Conservation (phyloP, 64 coral and sea anemone genomes). For the Orbicella faveolata region DNA sequence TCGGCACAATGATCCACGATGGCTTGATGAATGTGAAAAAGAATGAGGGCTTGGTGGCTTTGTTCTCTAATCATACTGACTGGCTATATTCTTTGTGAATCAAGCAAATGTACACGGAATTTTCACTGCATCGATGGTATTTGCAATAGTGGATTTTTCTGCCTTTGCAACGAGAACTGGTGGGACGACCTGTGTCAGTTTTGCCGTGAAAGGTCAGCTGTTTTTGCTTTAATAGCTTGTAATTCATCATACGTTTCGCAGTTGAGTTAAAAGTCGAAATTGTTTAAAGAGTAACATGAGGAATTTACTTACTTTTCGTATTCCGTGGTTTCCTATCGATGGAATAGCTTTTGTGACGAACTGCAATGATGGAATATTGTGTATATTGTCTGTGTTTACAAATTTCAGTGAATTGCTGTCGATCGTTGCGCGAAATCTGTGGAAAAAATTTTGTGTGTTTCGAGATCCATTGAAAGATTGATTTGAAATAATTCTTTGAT, state of each 20-base stretch:
- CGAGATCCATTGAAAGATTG: too few species aligned
- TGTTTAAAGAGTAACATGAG: not conserved
- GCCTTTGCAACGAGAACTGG: not conserved
- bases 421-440: too few species aligned
- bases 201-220: constrained; percentile 13
- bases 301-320: too few species aligned
- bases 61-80: constrained; percentile 18
- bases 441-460: too few species aligned
- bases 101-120: not conserved
- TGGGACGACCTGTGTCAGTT: not conserved
- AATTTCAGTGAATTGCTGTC: too few species aligned
- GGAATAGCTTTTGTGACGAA: too few species aligned
- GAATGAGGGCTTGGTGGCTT: constrained; percentile 21
- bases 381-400: too few species aligned
- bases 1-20: constrained; percentile 8
- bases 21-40: constrained; percentile 14
- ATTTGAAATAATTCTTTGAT: too few species aligned
- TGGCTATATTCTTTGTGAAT: not conserved
- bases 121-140: not conserved
- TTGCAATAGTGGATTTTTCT: constrained; percentile 6
- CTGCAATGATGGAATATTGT: too few species aligned
- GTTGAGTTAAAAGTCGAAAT: not conserved
- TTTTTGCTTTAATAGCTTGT: not conserved
- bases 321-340: too few species aligned
- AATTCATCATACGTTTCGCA: not conserved